phyloP scores from a whole-genome alignment of 2,888 invertebrate genomes.

The Mesochorus sp. region DNA sequence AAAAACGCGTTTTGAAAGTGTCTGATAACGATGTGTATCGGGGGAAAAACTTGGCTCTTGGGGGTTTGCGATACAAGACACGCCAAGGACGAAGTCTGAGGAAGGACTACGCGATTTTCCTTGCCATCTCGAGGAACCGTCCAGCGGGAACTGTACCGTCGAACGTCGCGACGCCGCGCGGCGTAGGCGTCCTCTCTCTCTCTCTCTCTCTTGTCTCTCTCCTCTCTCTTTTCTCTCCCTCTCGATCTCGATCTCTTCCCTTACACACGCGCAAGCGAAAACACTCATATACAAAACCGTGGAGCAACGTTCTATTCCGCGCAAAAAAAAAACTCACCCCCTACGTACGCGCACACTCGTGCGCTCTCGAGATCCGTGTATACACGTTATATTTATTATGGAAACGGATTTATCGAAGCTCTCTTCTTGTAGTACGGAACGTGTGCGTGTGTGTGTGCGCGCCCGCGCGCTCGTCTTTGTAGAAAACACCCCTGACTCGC shows the following conservation, averaged over 20 bases:
- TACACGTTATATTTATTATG: constrained; percentile 65
- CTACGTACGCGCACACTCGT: constrained; percentile 67
- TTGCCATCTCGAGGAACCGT: constrained; percentile 79
- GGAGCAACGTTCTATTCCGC: constrained; percentile 11
- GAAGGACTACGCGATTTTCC: constrained; percentile 71
- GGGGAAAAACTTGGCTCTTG: constrained; percentile 8
- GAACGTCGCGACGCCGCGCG: constrained; percentile 79
- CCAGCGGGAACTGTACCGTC: constrained; percentile 80
- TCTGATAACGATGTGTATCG: not conserved
- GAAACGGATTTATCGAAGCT: constrained; percentile 65
- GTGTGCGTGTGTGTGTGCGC: constrained; percentile 8
- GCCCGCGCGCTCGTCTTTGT: constrained; percentile 48
- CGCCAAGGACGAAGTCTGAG: constrained; percentile 74
- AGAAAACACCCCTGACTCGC: constrained; percentile 33
- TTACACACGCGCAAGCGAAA: constrained; percentile 50
- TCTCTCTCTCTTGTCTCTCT: constrained; percentile 56
- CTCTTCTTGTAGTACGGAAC: constrained; percentile 50
- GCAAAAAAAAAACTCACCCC: constrained; percentile 35
- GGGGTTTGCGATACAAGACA: constrained; percentile 56
- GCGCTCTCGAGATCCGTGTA: constrained; percentile 56
- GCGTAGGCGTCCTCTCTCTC: constrained; percentile 77
- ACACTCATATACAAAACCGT: constrained; percentile 44
- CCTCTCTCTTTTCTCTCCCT: constrained; percentile 4
- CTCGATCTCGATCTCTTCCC: constrained; percentile 2
- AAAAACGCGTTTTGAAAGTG: constrained; percentile 1